Percentiles rank a stretch among this genome's conserved stretches.
Evolutionary conservation across 1,140 invertebrate genomes (phyloP).

Genomic region (Neotoxoptera formosana): DNA sequence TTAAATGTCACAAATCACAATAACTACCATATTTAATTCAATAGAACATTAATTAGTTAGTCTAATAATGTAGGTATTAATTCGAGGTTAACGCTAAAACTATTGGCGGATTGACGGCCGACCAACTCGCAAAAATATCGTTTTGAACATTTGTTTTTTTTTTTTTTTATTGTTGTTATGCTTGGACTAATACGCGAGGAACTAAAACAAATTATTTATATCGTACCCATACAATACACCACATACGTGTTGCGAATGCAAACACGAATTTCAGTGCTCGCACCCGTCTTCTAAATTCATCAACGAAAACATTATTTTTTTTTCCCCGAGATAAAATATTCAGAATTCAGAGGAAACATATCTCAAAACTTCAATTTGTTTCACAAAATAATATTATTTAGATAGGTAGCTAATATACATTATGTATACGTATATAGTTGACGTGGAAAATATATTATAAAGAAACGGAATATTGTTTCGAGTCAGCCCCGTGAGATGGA

Average conservation of each 20-base stretch:
- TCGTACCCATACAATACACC: background rate
- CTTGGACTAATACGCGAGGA: background rate
- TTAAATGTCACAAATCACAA: background rate
- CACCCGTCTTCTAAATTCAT: background rate
- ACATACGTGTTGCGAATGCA: background rate
- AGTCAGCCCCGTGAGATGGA: background rate
- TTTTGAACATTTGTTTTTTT: background rate
- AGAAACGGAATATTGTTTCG: constrained; percentile 17
- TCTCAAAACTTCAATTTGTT: constrained; percentile 6
- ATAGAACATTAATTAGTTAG: background rate
- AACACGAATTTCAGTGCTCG: background rate
- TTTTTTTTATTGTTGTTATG: background rate
- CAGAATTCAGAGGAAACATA: background rate
- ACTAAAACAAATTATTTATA: background rate
- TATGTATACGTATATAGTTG: background rate
- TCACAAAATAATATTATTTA: background rate
- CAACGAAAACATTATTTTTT: background rate
- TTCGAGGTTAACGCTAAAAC: background rate
- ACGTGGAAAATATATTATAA: background rate
- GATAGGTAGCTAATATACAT: background rate
- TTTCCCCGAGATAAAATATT: background rate
- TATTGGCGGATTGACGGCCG: background rate
- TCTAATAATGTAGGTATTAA: background rate
- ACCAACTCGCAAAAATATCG: background rate
- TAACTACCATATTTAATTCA: background rate